Evolutionary conservation across 2,888 invertebrate genomes (phyloP), one percentile per base, ranked within the genome.

Genomic region (Drosophila borborema): DNA sequence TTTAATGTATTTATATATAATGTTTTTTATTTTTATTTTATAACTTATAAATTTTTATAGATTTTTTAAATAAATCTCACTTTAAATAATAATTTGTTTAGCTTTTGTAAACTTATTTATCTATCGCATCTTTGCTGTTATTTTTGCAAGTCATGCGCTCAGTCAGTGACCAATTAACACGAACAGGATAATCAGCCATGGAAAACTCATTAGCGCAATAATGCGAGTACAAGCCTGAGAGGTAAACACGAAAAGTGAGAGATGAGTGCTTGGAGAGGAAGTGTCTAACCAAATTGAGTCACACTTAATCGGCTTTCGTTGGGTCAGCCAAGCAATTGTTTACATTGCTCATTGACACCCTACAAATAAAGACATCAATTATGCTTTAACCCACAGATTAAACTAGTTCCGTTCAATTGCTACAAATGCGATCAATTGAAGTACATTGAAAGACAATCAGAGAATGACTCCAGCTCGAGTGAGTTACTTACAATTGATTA

Each of bases 101-200:
- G 28, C 28, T 28, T 23, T 28, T 28, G 28, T 5, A 28, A 28
- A 5, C 28, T 18, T 7, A 20, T 20, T 31, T 6, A 34, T 20
- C 8, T 1, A n/a, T 31, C 41, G 14, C 28, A 40, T 10, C 8
- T 28, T 31, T 12, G 49, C 40, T 18, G 12, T 2, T 20, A 43
- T 53, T 73, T 60, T 31, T 23, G 49, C 68, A 59, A 64, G 63
- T 76, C 64, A 58, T 64, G 36, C 6, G n/a, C 51, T 64, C 18
- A 45, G 18, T 46, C 49, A 23, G 62, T 16, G 48, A 2, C 43
- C 46, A 85, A 80, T 87, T 86, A 76, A 41, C 70, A 74, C 18
- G 23, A 54, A 12, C 58, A 75, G 54, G 53, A 74, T 77, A 81
- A 74, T 68, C 54, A 72, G 41, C 20, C 60, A 66, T 71, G 68